phyloP scores from a whole-genome alignment of 92 coral and sea anemone species.

The Paramuricea clavata region DNA sequence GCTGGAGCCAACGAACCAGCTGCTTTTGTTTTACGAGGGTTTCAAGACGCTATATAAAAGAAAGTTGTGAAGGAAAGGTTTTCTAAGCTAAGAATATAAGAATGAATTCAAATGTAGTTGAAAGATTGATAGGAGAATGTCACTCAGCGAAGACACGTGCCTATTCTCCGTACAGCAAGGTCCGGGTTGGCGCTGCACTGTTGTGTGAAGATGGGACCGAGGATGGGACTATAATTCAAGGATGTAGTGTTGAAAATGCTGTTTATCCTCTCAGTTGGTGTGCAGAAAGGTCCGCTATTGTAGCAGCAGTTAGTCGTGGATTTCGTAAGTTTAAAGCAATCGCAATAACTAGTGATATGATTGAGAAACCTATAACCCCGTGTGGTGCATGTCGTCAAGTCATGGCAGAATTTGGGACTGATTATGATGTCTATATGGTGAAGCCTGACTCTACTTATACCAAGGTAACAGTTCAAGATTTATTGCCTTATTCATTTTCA shows the following conservation, averaged over 20 bases:
- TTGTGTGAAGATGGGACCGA: slow-evolving; percentile 80
- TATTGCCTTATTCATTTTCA: slow-evolving; percentile 83
- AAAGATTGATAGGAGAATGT: slow-evolving; percentile 60
- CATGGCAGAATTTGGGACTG: slow-evolving; percentile 92
- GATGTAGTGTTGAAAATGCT: slow-evolving; percentile 96
- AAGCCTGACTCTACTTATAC: slow-evolving; percentile 75
- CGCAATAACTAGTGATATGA: slow-evolving; percentile 83
- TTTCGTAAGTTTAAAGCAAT: slow-evolving; percentile 86
- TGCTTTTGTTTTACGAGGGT: no score
- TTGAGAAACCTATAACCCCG: slow-evolving; percentile 73
- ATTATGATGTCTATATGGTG: slow-evolving; percentile 89
- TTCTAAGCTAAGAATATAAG: neutral
- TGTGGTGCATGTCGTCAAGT: slow-evolving; percentile 97
- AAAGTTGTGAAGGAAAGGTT: no score
- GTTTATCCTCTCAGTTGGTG: slow-evolving; percentile 87
- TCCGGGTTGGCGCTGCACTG: slow-evolving; percentile 97
- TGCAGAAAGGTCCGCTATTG: slow-evolving; percentile 96
- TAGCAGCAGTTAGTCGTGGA: slow-evolving; percentile 96
- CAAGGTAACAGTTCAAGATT: slow-evolving; percentile 71
- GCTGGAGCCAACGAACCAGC: no score
- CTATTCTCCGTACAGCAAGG: slow-evolving; percentile 94
- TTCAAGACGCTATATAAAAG: no score
- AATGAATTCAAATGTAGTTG: slow-evolving; percentile 17
- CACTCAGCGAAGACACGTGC: slow-evolving; percentile 83
- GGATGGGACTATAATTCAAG: slow-evolving; percentile 80